Evolutionary conservation across 2,113 vertebrate species (phyloP).

Genomic region (Calidris pugnax): DNA sequence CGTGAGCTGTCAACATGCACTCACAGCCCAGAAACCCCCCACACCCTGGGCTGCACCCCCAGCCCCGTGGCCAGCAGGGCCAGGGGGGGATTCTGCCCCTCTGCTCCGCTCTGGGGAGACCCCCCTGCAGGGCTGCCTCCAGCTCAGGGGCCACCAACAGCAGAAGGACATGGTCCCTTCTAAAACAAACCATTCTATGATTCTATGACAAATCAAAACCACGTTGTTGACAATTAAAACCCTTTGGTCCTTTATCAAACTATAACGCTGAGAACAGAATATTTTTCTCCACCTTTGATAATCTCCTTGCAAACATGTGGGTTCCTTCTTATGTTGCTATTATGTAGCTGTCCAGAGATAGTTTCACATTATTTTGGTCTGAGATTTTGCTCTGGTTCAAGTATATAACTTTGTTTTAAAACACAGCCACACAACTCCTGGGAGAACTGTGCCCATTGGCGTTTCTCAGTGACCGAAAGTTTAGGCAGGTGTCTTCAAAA

Average conservation of each 20-base stretch:
- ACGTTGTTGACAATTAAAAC: background rate
- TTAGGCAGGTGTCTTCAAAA: constrained; percentile 8
- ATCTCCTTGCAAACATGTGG: background rate
- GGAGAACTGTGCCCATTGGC: background rate
- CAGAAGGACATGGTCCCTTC: background rate
- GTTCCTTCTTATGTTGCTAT: background rate
- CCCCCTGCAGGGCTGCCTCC: background rate
- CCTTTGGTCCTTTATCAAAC: background rate
- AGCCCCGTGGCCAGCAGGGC: background rate
- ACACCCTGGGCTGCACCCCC: background rate
- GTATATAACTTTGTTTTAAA: background rate
- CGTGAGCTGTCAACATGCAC: background rate
- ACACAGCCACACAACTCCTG: background rate
- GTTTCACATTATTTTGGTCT: constrained; percentile 33
- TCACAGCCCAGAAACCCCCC: background rate
- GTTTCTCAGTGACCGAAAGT: constrained; percentile 21
- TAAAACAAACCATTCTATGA: background rate
- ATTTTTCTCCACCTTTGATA: background rate
- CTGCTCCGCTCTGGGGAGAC: background rate
- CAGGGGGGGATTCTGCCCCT: background rate
- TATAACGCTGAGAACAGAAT: background rate
- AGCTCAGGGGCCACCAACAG: background rate
- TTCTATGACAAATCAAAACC: background rate
- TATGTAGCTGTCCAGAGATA: background rate
- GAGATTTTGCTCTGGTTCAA: constrained; percentile 43